phyloP scores from a whole-genome alignment of 2,888 invertebrate species.

The Chelonus formosanus region DNA sequence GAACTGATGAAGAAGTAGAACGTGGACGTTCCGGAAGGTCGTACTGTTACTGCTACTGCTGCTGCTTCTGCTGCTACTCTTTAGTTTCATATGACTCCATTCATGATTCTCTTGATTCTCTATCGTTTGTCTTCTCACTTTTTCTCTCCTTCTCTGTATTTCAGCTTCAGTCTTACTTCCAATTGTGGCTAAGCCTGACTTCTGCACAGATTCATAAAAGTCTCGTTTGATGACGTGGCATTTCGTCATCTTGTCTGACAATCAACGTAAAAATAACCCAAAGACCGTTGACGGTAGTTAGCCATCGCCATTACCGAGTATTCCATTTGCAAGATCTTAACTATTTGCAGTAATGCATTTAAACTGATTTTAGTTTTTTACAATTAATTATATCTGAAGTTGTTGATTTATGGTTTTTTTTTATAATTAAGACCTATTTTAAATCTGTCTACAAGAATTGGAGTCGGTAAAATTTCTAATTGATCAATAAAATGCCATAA shows the following conservation, averaged over 20 bases:
- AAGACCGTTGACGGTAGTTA: constrained; percentile 13
- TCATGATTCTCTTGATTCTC: constrained; percentile 44
- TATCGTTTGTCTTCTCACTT: constrained; percentile 34
- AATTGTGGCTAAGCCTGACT: constrained; percentile 29
- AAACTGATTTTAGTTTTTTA: too few species aligned
- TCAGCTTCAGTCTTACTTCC: constrained; percentile 54
- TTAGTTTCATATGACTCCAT: constrained; percentile 43
- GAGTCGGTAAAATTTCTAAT: background rate
- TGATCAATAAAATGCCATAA: background rate
- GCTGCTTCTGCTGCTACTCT: constrained; percentile 35
- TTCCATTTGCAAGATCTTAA: background rate
- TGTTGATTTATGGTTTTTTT: too few species aligned
- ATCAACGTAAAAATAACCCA: constrained; percentile 42
- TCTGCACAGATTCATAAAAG: constrained; percentile 46
- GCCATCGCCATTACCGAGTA: constrained; percentile 1
- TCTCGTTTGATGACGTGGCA: constrained; percentile 50
- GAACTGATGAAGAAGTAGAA: constrained; percentile 45
- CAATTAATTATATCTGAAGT: too few species aligned
- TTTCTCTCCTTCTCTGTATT: constrained; percentile 64
- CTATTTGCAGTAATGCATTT: background rate
- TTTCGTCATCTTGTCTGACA: constrained; percentile 49
- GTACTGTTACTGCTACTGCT: constrained; percentile 39
- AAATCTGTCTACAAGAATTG: too few species aligned
- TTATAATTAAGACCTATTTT: too few species aligned
- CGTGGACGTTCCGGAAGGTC: constrained; percentile 51